Conservation (phyloP, 2,113 vertebrate genomes). For the Clarias gariepinus region DNA sequence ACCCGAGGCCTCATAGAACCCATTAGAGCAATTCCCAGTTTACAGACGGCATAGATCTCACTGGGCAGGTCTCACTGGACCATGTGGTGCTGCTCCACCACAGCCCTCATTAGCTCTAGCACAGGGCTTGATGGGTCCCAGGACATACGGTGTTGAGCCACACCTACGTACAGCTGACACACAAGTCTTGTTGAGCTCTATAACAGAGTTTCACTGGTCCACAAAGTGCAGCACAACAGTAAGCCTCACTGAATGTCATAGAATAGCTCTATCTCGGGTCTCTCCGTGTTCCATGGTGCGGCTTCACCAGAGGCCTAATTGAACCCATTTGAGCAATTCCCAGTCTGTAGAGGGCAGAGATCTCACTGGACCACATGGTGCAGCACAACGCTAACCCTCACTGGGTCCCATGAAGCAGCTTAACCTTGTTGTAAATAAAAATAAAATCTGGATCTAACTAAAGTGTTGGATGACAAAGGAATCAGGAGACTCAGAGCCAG, state of each 20-base stretch:
- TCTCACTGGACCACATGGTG: neutral
- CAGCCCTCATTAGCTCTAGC: neutral
- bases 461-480: too few species aligned
- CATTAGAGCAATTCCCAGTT: too few species aligned
- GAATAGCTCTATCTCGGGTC: too few species aligned
- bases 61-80: neutral
- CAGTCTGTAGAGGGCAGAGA: neutral
- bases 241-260: neutral
- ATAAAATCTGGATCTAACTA: too few species aligned
- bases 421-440: too few species aligned
- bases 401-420: neutral
- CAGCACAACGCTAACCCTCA: neutral
- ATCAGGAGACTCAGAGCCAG: too few species aligned
- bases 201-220: too few species aligned
- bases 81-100: neutral
- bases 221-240: neutral
- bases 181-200: neutral
- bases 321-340: neutral
- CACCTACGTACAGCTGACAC: neutral
- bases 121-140: too few species aligned
- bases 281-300: neutral
- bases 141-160: too few species aligned
- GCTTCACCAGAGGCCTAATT: neutral
- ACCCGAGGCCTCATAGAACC: neutral
- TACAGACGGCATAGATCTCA: too few species aligned